Evolutionary conservation across 1,140 invertebrate genomes (phyloP).

Genomic region (Danaus plexippus): DNA sequence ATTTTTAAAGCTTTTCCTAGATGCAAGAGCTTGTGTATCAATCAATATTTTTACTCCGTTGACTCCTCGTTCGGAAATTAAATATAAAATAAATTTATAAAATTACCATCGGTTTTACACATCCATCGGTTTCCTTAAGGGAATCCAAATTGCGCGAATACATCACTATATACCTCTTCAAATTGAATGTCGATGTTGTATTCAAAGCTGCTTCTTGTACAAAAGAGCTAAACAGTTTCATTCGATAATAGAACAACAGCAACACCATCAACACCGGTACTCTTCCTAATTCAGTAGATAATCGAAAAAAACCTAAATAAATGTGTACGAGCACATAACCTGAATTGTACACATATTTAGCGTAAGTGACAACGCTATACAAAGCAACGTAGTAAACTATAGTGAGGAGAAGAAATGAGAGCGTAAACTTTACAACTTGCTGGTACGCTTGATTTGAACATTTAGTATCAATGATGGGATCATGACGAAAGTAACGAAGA

Average conservation of each 20-base stretch:
- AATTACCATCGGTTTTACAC: slow-evolving; percentile 11
- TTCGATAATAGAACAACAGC: slow-evolving; percentile 8
- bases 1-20: no score
- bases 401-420: not conserved
- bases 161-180: slow-evolving; percentile 7
- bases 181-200: slow-evolving; percentile 1
- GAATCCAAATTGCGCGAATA: slow-evolving; percentile 5
- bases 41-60: no score
- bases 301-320: not conserved
- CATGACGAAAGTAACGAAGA: not conserved
- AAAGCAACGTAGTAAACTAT: not conserved
- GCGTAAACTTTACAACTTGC: not conserved
- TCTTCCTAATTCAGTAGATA: slow-evolving; percentile 7
- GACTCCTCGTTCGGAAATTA: no score
- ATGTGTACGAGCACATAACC: not conserved
- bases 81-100: no score
- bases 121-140: slow-evolving; percentile 8
- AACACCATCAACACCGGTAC: slow-evolving; percentile 7
- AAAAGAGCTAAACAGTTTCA: slow-evolving; percentile 7
- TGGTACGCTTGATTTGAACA: not conserved
- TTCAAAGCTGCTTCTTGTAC: slow-evolving; percentile 2
- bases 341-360: not conserved
- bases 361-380: not conserved
- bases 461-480: slow-evolving; percentile 1
- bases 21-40: no score